A percentile compares a stretch with the other conserved stretches of the same genome.
phyloP scores from a whole-genome alignment of 2,888 invertebrate species.

The Lypha dubia region DNA sequence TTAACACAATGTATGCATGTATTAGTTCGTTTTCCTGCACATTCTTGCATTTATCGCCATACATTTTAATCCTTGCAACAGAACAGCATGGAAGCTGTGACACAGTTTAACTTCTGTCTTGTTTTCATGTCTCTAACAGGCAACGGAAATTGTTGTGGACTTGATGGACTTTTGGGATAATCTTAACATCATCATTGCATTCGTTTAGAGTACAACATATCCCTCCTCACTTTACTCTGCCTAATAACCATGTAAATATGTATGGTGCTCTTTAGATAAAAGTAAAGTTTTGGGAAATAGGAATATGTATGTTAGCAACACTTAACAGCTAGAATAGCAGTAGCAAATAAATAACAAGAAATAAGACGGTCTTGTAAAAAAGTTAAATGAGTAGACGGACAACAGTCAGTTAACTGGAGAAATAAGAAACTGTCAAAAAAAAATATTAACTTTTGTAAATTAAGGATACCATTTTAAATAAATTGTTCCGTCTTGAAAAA shows the following conservation, averaged over 20 bases:
- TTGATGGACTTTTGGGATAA: slow-evolving; percentile 74
- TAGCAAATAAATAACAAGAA: neutral
- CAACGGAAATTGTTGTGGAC: slow-evolving; percentile 77
- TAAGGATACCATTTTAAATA: neutral
- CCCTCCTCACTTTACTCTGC: neutral
- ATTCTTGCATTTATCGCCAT: neutral
- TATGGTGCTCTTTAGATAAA: slow-evolving; percentile 32
- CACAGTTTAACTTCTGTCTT: slow-evolving; percentile 67
- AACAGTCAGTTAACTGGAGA: neutral
- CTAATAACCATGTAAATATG: slow-evolving; percentile 28
- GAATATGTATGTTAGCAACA: slow-evolving; percentile 57
- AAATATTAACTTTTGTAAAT: slow-evolving; percentile 27
- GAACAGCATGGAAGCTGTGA: slow-evolving; percentile 51
- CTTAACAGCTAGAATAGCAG: slow-evolving; percentile 33
- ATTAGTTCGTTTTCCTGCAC: slow-evolving; percentile 9
- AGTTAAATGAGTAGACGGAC: slow-evolving; percentile 14
- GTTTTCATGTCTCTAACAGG: slow-evolving; percentile 52
- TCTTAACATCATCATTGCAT: slow-evolving; percentile 58
- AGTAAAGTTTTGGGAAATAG: slow-evolving; percentile 50
- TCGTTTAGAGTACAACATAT: slow-evolving; percentile 18
- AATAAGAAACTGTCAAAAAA: slow-evolving; percentile 6
- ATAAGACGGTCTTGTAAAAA: neutral
- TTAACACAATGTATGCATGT: slow-evolving; percentile 2
- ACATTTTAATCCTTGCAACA: neutral
- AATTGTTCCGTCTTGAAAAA: no score